phyloP scores from a whole-genome alignment of 2,797 vertebrate species.

The Acanthurus tractus region DNA sequence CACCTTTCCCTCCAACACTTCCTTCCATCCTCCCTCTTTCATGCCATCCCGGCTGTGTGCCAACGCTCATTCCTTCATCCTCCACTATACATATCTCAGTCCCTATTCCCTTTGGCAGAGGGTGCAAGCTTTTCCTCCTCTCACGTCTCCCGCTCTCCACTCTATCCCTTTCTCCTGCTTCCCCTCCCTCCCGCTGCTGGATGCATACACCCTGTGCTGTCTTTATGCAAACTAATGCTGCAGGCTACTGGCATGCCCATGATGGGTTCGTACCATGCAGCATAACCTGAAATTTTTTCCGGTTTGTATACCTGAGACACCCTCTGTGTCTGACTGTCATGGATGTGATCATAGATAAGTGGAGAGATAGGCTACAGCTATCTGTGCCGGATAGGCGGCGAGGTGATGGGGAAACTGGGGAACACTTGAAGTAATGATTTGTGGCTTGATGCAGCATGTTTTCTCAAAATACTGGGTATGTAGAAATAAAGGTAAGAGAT shows the following conservation, averaged over 20 bases:
- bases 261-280: slow-evolving; percentile 23
- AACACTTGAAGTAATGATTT: slow-evolving; percentile 18
- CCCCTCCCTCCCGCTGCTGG: slow-evolving; percentile 18
- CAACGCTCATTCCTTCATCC: slow-evolving; percentile 35
- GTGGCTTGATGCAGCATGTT: background rate
- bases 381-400: slow-evolving; percentile 27
- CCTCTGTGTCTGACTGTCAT: slow-evolving; percentile 21
- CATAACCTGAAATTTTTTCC: slow-evolving; percentile 28
- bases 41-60: slow-evolving; percentile 10
- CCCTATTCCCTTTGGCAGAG: slow-evolving; percentile 29
- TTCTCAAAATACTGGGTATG: background rate
- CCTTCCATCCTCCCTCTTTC: slow-evolving; percentile 21
- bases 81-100: slow-evolving; percentile 24
- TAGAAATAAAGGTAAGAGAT: background rate
- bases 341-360: slow-evolving; percentile 33
- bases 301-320: slow-evolving; percentile 23
- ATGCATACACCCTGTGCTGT: slow-evolving; percentile 40
- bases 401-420: slow-evolving; percentile 11
- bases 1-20: slow-evolving; percentile 28
- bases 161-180: slow-evolving; percentile 35
- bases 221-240: slow-evolving; percentile 53
- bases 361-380: slow-evolving; percentile 23
- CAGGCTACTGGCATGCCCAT: slow-evolving; percentile 36
- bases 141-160: slow-evolving; percentile 28
- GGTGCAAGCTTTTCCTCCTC: slow-evolving; percentile 31